Base-by-base conservation (phyloP, 2,797 vertebrate genomes). In the Oceanodroma leucorhoa region DNA sequence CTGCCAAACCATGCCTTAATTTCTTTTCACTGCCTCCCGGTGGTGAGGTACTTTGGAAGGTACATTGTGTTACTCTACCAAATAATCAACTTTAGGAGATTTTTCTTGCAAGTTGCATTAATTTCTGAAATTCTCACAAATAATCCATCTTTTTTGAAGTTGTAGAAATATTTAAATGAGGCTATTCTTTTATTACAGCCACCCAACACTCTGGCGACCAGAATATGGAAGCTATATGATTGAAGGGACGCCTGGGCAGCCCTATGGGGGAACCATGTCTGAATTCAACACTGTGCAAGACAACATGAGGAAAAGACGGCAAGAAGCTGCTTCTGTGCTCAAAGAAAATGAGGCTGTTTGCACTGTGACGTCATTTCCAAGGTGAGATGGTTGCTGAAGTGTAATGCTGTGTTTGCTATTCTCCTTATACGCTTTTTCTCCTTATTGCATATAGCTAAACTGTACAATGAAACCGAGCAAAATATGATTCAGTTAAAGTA, bases 141-240 rank as follows among this genome's bases (percentile, higher is more conserved):
- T 94, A 50, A 77, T 54, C 16, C 0, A 10, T 71, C 22, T 38
- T 46, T 71, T 71, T 54, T 67, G 19, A 76, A 82, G 27, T 41
- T 89, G 19, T 45, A 86, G 61, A 77, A 88, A 67, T 90, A 83
- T 51, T 79, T 77, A 64, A 87, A 66, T 2, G 5, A 71, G 34
- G 9, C 24, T 71, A 1, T 73, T 94, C 34, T 61, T 71, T 86
- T 46, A 20, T 87, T 96, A 11, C 79, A 99, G 99, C 96, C 99
- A 99, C 88, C 99, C 99, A 38, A 99, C 99, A 2, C 99, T 99
- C 54, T 99, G 99, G 99, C 99, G 99, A 95, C 99, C 99, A 13
- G 99, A 99, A 90, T 99, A 99, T 53, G 98, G 98, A 95, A 99
- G 99, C 96, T 99, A 99, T 97, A 99, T 99, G 99, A 99, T 99